A percentile compares a stretch with the other conserved stretches of the same genome.
These are phyloP conservation scores for Maccullochella peelii DNA, from an alignment of 2,113 vertebrate genomes.

Conservation along the genomic window DNA sequence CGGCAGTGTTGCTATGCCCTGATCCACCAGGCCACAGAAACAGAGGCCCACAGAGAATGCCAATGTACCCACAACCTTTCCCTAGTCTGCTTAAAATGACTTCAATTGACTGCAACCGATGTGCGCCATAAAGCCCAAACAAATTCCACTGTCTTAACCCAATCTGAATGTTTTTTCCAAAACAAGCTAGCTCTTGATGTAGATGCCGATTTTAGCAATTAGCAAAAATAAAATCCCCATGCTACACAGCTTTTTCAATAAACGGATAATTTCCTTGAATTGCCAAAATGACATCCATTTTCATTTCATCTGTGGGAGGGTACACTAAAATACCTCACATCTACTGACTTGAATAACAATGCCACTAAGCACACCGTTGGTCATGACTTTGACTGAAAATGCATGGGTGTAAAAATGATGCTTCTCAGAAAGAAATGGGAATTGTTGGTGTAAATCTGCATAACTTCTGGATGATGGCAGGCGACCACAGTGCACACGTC, in stretches of 20 bases:
- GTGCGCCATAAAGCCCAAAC: constrained; percentile 33
- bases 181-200: not conserved
- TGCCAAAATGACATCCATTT: constrained; percentile 16
- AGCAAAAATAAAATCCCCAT: constrained; percentile 31
- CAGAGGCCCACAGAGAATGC: constrained; percentile 22
- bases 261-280: constrained; percentile 29
- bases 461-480: not conserved
- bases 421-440: not conserved
- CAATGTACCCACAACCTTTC: constrained; percentile 29
- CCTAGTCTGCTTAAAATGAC: constrained; percentile 12
- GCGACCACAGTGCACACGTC: not conserved
- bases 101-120: constrained; percentile 38
- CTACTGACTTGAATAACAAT: constrained; percentile 29
- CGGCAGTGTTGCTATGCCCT: constrained; percentile 12
- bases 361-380: not conserved
- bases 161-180: constrained; percentile 46
- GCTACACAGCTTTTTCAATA: constrained; percentile 21
- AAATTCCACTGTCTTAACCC: constrained; percentile 31
- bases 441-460: constrained; percentile 2
- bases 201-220: constrained; percentile 33
- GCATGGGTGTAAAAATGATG: constrained; percentile 3
- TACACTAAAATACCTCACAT: constrained; percentile 44
- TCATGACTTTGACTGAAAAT: not conserved
- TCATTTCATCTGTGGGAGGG: constrained; percentile 16
- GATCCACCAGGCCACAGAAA: constrained; percentile 31